phyloP scores from a whole-genome alignment of 2,113 vertebrate species.

The Dicaeum eximium region DNA sequence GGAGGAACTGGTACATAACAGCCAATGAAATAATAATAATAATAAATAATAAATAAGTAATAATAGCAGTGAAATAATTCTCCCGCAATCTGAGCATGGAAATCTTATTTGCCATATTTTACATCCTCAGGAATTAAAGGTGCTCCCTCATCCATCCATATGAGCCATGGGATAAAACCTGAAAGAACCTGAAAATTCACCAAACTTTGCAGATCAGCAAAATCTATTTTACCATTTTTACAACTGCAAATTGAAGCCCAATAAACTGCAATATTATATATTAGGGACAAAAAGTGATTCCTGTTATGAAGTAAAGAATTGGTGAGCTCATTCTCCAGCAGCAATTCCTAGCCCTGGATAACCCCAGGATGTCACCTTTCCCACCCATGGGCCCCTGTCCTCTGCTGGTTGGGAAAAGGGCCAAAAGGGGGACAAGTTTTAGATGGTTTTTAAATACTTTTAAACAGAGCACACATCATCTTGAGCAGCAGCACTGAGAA shows the following conservation, averaged over 20 bases:
- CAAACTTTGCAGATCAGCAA: neutral
- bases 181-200: neutral
- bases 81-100: neutral
- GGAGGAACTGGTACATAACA: neutral
- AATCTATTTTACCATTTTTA: neutral
- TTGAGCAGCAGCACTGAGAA: neutral
- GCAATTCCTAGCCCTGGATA: neutral
- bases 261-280: too few relatives aligned
- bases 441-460: neutral
- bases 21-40: neutral
- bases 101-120: neutral
- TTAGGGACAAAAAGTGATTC: neutral
- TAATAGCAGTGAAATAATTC: neutral
- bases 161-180: neutral
- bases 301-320: neutral
- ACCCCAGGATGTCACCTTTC: neutral
- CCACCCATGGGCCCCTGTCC: neutral
- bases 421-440: neutral
- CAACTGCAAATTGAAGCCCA: fast-evolving
- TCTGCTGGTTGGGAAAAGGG: neutral
- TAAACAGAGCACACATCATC: neutral
- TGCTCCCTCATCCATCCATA: neutral
- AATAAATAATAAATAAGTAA: neutral
- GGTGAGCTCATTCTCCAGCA: neutral
- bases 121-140: neutral